Conservation (phyloP, 2,888 invertebrate genomes). For the Frankliniella fusca region DNA sequence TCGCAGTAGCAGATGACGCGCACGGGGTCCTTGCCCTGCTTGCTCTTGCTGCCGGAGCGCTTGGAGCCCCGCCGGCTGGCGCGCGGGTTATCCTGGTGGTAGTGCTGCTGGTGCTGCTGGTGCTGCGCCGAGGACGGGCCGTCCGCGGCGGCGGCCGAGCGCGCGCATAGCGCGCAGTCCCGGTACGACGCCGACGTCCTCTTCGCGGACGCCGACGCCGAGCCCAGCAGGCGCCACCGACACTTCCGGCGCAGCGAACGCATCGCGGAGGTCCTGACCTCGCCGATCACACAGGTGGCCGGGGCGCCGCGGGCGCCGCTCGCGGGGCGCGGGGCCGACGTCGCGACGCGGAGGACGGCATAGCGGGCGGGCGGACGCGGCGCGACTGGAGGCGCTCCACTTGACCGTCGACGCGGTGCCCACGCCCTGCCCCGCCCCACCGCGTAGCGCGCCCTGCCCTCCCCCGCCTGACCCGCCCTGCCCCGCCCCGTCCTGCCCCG, state of each 20-base stretch:
- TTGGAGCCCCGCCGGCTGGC: background rate
- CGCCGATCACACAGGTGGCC: background rate
- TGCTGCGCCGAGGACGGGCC: background rate
- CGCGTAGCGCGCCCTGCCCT: background rate
- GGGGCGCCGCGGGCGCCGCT: background rate
- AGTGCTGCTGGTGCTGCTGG: background rate
- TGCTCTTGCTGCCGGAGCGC: background rate
- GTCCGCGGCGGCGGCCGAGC: background rate
- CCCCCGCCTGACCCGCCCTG: background rate
- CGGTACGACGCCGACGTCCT: constrained; percentile 21
- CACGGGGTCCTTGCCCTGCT: background rate
- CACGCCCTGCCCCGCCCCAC: background rate
- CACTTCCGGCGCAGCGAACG: constrained; percentile 13
- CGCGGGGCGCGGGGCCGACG: background rate
- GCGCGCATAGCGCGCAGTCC: background rate
- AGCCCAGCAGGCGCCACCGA: background rate
- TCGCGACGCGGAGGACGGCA: background rate
- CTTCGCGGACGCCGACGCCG: background rate
- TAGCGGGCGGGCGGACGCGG: background rate
- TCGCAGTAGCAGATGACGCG: constrained; percentile 24
- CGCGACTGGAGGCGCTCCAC: background rate
- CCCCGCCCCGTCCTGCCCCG: background rate
- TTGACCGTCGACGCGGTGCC: background rate
- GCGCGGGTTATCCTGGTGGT: background rate
- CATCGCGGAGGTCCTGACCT: background rate